These are phyloP conservation scores for Rhinoraja longicauda DNA, from an alignment of 2,797 vertebrate species.

Conservation along the genomic window DNA sequence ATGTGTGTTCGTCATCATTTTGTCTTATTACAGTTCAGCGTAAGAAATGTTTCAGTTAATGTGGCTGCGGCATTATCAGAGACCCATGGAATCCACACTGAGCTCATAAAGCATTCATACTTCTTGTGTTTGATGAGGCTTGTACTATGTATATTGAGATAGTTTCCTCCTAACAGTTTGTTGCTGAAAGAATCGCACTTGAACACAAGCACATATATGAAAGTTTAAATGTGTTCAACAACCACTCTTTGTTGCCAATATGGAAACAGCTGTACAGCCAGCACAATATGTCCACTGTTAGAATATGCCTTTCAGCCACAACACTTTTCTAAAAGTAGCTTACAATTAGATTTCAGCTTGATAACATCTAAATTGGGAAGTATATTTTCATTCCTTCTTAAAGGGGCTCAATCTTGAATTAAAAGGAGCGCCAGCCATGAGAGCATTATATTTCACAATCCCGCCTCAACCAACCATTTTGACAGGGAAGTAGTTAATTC, in stretches of 20 bases:
- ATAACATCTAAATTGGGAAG: constrained; percentile 2
- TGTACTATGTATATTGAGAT: constrained; percentile 47
- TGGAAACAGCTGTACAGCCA: constrained; percentile 48
- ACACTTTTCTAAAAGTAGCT: constrained; percentile 38
- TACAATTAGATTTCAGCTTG: constrained; percentile 23
- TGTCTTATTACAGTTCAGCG: neutral
- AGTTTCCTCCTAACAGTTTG: constrained; percentile 41
- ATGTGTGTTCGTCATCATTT: neutral
- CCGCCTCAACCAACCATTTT: neutral
- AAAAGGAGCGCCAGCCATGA: neutral
- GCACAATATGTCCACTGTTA: constrained; percentile 48
- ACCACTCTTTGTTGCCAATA: constrained; percentile 49
- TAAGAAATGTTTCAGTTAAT: neutral
- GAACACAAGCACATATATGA: constrained; percentile 43
- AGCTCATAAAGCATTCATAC: neutral
- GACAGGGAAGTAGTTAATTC: neutral
- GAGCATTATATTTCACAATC: neutral
- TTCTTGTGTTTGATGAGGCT: constrained; percentile 26
- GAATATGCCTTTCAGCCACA: constrained; percentile 42
- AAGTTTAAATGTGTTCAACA: constrained; percentile 44
- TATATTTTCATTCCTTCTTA: constrained; percentile 22
- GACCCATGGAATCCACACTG: constrained; percentile 3
- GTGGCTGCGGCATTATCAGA: neutral
- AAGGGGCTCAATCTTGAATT: neutral
- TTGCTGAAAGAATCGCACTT: constrained; percentile 41